These are phyloP conservation scores for Abrostola triplasia DNA, from an alignment of 2,888 invertebrate species.

Conservation along the genomic window DNA sequence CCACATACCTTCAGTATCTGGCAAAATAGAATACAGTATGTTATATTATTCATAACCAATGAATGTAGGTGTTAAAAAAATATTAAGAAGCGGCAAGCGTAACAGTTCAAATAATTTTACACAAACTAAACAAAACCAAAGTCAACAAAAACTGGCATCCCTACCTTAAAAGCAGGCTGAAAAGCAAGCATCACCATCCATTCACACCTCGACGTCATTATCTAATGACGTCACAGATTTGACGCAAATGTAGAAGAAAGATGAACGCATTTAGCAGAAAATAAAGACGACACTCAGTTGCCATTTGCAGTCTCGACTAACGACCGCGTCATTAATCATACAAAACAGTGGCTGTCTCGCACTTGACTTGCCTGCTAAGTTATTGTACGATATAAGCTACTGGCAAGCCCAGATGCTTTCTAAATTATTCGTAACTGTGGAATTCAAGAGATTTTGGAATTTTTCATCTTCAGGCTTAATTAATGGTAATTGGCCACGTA, in stretches of 20 bases:
- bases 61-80: neutral
- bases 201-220: slow-evolving; percentile 40
- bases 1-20: too few relatives aligned
- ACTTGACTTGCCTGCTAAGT: slow-evolving; percentile 66
- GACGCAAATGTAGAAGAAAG: slow-evolving; percentile 60
- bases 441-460: slow-evolving; percentile 21
- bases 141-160: slow-evolving; percentile 14
- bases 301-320: slow-evolving; percentile 76
- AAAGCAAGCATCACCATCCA: slow-evolving; percentile 36
- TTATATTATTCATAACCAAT: too few relatives aligned
- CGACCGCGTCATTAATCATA: slow-evolving; percentile 80
- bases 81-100: too few relatives aligned
- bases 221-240: slow-evolving; percentile 60
- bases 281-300: slow-evolving; percentile 76
- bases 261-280: slow-evolving; percentile 70
- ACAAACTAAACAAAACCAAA: neutral
- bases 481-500: neutral
- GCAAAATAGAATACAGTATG: too few relatives aligned
- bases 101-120: neutral
- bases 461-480: slow-evolving; percentile 8
- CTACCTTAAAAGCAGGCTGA: slow-evolving; percentile 37
- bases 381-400: slow-evolving; percentile 61
- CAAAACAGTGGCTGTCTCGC: slow-evolving; percentile 71
- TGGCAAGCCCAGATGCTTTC: slow-evolving; percentile 54
- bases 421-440: slow-evolving; percentile 44